Conservation (phyloP, 2,113 vertebrate species). For the Embiotoca jacksoni region DNA sequence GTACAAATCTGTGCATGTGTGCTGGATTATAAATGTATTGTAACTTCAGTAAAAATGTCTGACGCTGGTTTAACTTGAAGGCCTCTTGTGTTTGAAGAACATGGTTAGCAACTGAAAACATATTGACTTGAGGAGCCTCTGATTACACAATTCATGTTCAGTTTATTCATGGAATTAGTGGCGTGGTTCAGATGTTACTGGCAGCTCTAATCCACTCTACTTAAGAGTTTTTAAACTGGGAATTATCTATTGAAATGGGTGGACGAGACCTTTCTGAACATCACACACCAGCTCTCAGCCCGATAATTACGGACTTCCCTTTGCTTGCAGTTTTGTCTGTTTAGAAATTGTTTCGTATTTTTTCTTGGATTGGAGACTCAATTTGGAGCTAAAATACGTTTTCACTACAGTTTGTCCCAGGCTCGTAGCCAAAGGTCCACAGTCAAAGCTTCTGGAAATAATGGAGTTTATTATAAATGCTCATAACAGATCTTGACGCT, state of each 20-base stretch:
- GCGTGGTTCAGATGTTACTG: constrained; percentile 22
- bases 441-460: background rate
- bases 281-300: background rate
- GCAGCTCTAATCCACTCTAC: constrained; percentile 17
- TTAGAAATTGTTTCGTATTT: background rate
- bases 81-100: constrained; percentile 15
- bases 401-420: too few relatives aligned
- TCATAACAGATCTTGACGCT: too few relatives aligned
- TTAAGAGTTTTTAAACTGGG: constrained; percentile 13
- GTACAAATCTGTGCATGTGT: background rate
- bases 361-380: background rate
- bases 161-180: constrained; percentile 5
- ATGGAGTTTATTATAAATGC: background rate
- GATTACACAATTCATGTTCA: constrained; percentile 8
- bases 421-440: background rate
- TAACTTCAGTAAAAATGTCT: constrained; percentile 9
- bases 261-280: background rate
- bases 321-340: background rate
- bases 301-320: background rate
- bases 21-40: constrained; percentile 11
- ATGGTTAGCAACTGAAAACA: constrained; percentile 31
- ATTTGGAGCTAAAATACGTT: too few relatives aligned
- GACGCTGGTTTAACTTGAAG: background rate
- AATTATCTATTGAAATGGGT: constrained; percentile 25
- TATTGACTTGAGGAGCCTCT: background rate